phyloP scores from a whole-genome alignment of 2,888 invertebrate species.

The Mycogona germanica region DNA sequence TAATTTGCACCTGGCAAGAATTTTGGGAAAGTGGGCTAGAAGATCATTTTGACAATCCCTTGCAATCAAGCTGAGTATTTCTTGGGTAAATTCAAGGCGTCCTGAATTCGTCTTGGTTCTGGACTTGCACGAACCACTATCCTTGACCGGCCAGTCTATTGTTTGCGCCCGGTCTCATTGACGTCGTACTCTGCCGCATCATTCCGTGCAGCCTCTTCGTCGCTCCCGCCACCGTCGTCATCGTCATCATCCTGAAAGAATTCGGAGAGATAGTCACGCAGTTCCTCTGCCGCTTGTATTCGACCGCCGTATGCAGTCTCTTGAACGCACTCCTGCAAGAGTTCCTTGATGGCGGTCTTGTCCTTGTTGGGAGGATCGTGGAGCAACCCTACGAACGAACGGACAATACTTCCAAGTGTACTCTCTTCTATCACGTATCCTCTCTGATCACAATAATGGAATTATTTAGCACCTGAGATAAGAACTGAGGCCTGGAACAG shows the following conservation, averaged over 20 bases:
- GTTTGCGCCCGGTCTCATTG: conserved; percentile 6
- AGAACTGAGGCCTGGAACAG: not conserved
- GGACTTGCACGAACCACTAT: too few relatives aligned
- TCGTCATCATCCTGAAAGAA: conserved; percentile 17
- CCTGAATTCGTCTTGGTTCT: too few relatives aligned
- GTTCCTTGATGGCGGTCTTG: conserved; percentile 21
- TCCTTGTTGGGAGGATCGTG: conserved; percentile 22
- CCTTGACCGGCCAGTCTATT: too few relatives aligned
- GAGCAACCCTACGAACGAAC: conserved; percentile 21
- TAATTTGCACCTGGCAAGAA: too few relatives aligned
- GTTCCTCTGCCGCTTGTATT: conserved; percentile 21
- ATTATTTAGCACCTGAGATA: not conserved
- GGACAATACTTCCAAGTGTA: not conserved
- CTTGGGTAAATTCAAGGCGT: too few relatives aligned
- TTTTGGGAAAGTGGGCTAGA: too few relatives aligned
- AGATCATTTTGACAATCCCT: too few relatives aligned
- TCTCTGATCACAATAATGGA: not conserved
- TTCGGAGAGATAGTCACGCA: conserved; percentile 21
- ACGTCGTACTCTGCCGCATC: conserved; percentile 15
- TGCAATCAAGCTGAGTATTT: too few relatives aligned
- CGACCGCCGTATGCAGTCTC: conserved; percentile 23
- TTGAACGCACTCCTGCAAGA: conserved; percentile 24
- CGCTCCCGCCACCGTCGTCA: conserved; percentile 17
- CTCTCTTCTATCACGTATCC: not conserved
- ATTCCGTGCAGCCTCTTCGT: conserved; percentile 14